A percentile compares a stretch with the other conserved stretches of the same genome.
phyloP scores from a whole-genome alignment of 2,797 vertebrate genomes.

The Pelodytes ibericus region DNA sequence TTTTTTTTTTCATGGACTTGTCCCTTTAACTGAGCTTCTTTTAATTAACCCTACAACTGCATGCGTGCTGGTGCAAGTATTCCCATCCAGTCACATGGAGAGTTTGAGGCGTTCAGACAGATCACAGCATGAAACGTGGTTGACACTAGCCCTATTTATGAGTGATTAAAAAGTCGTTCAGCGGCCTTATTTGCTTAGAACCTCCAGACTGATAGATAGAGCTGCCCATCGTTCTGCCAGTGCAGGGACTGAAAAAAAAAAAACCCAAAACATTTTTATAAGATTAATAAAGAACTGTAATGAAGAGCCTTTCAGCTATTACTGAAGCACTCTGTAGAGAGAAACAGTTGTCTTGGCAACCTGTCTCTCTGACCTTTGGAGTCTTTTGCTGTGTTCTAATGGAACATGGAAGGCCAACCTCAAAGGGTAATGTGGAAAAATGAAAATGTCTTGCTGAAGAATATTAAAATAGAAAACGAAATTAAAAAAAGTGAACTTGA shows the following conservation, averaged over 20 bases:
- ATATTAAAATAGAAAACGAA: constrained; percentile 6
- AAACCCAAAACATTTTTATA: constrained; percentile 12
- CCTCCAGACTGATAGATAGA: not conserved
- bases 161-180: too few relatives aligned
- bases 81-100: too few relatives aligned
- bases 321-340: constrained; percentile 3
- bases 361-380: constrained; percentile 37
- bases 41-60: too few relatives aligned
- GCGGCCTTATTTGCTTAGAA: not conserved
- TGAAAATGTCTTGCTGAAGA: constrained; percentile 5
- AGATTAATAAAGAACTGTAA: constrained; percentile 46
- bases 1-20: too few relatives aligned
- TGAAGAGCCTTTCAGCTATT: constrained; percentile 40
- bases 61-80: too few relatives aligned
- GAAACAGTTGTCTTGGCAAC: constrained; percentile 48
- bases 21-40: too few relatives aligned
- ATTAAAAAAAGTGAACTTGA: not conserved
- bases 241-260: not conserved
- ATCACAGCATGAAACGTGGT: not conserved
- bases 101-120: not conserved
- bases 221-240: not conserved
- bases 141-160: not conserved
- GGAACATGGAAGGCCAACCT: constrained; percentile 16
- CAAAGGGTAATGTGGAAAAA: constrained; percentile 29
- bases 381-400: constrained; percentile 44